Conservation (phyloP, 2,113 vertebrate species). For the Hiodon tergisus region DNA sequence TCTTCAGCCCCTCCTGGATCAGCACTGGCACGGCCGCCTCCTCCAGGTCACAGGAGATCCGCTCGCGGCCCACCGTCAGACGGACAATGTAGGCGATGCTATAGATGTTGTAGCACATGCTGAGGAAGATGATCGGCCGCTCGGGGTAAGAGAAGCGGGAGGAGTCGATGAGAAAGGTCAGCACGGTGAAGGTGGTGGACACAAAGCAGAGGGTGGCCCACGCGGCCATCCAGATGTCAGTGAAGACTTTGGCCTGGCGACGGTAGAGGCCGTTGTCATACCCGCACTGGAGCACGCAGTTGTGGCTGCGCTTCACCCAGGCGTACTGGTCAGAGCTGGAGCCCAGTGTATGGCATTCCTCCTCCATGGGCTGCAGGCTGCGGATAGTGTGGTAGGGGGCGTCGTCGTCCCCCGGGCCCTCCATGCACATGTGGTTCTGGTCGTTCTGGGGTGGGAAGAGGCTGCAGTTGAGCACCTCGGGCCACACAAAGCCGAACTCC, state of each 20-base stretch:
- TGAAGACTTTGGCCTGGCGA: constrained; percentile 87
- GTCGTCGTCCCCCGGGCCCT: constrained; percentile 91
- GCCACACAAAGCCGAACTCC: constrained; percentile 96
- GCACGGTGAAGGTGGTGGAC: constrained; percentile 91
- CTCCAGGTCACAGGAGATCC: constrained; percentile 97
- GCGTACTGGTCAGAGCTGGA: constrained; percentile 81
- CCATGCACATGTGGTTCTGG: constrained; percentile 99
- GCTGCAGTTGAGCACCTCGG: constrained; percentile 91
- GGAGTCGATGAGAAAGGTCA: constrained; percentile 95
- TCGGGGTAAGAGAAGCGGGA: constrained; percentile 95
- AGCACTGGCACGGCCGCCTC: constrained; percentile 88
- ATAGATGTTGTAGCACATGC: constrained; percentile 99
- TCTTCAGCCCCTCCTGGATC: constrained; percentile 97
- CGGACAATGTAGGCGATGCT: constrained; percentile 96
- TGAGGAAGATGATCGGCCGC: constrained; percentile 95
- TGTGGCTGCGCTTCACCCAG: constrained; percentile 89
- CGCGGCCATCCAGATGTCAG: constrained; percentile 95
- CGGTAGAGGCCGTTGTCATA: constrained; percentile 90
- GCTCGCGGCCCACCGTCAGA: constrained; percentile 89
- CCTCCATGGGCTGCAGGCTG: constrained; percentile 75
- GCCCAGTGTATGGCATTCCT: constrained; percentile 82
- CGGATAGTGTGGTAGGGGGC: constrained; percentile 71
- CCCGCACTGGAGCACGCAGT: constrained; percentile 87
- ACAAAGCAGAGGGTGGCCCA: constrained; percentile 97
- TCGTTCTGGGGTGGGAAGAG: constrained; percentile 96